These are phyloP conservation scores for Gymnodraco acuticeps DNA, from an alignment of 2,797 vertebrate species.

Conservation along the genomic window DNA sequence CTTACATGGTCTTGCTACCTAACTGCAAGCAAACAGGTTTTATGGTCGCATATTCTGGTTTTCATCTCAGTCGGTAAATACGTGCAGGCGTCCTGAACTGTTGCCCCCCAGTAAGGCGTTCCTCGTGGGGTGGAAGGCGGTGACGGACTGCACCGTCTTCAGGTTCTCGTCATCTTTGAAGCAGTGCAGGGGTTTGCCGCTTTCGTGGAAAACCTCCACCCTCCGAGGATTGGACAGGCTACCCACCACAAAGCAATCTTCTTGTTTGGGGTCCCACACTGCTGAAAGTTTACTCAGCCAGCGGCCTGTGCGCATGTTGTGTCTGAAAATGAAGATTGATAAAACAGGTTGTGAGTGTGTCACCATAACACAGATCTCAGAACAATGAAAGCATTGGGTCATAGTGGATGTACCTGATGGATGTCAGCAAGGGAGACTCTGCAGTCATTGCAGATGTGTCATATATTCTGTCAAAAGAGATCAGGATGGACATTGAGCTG, in stretches of 20 bases:
- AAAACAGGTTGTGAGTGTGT: background rate
- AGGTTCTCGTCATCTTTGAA: constrained; percentile 80
- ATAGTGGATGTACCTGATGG: constrained; percentile 77
- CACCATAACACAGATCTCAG: background rate
- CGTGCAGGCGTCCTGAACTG: constrained; percentile 85
- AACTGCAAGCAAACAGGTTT: background rate
- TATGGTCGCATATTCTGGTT: background rate
- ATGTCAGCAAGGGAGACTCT: constrained; percentile 65
- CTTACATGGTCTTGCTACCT: background rate
- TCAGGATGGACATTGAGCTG: background rate
- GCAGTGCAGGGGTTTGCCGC: constrained; percentile 77
- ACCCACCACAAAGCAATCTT: constrained; percentile 89
- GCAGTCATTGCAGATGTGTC: constrained; percentile 83
- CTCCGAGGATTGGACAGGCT: constrained; percentile 80
- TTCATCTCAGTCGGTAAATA: constrained; percentile 78
- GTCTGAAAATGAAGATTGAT: constrained; percentile 72
- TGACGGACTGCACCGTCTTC: constrained; percentile 85
- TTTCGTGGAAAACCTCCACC: constrained; percentile 86
- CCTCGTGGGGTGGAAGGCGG: constrained; percentile 85
- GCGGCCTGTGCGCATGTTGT: constrained; percentile 85
- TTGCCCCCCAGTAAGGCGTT: constrained; percentile 89
- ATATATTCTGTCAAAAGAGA: constrained; percentile 84
- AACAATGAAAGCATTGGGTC: background rate
- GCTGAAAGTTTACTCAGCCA: constrained; percentile 88
- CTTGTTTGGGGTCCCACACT: constrained; percentile 91